Evolutionary conservation across 1,140 invertebrate genomes (phyloP).

Genomic region (Achatina immaculata): DNA sequence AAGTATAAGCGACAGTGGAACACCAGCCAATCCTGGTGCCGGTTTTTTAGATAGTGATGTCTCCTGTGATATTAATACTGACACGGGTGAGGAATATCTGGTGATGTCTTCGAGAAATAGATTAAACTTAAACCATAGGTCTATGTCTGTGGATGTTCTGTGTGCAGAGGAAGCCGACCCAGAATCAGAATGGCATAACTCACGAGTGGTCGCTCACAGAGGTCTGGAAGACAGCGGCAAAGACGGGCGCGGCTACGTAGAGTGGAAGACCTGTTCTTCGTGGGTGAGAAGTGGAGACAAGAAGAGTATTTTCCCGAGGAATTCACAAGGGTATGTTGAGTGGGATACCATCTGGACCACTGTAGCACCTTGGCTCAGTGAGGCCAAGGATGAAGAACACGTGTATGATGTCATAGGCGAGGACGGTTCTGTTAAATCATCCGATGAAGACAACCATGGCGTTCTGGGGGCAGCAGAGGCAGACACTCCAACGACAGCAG

Average conservation of each 20-base stretch:
- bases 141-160: slow-evolving; percentile 33
- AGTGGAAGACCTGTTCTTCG: slow-evolving; percentile 32
- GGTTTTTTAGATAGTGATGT: background rate
- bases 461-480: too few species aligned
- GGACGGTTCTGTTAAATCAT: background rate
- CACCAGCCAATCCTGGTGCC: background rate
- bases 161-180: background rate
- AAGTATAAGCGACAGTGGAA: slow-evolving; percentile 29
- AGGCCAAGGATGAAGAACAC: slow-evolving; percentile 24
- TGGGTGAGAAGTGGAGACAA: slow-evolving; percentile 29
- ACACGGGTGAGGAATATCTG: background rate
- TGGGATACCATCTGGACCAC: slow-evolving; percentile 39
- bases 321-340: slow-evolving; percentile 32
- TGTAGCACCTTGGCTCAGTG: background rate
- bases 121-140: background rate
- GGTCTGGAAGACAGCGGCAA: background rate
- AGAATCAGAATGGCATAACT: background rate
- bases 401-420: slow-evolving; percentile 31
- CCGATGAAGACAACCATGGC: background rate
- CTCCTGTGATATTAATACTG: background rate
- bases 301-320: background rate
- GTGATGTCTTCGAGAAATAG: background rate
- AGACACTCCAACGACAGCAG: background rate
- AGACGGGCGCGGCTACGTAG: slow-evolving; percentile 5
- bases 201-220: too few species aligned